These are phyloP conservation scores for Lepilemur ruficaudatus DNA, from an alignment of 2,797 vertebrate genomes.

Conservation along the genomic window DNA sequence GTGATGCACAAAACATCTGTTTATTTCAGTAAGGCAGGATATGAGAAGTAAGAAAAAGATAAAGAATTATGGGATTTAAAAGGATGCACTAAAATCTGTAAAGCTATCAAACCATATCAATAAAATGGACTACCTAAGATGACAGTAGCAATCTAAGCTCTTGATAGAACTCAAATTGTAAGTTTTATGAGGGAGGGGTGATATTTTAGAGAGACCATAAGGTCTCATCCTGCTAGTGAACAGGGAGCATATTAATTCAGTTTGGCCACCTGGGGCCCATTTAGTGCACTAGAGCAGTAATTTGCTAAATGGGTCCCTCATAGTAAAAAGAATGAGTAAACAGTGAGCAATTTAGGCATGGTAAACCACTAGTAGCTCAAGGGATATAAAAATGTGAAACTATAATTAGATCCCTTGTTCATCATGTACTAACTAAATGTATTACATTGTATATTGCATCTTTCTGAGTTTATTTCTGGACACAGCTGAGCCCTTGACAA, in stretches of 20 bases:
- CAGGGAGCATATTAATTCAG: constrained; percentile 43
- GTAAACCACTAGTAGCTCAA: constrained; percentile 69
- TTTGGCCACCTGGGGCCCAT: constrained; percentile 64
- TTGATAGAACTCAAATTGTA: not conserved
- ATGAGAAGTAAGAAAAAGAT: not conserved
- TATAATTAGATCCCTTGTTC: constrained; percentile 72
- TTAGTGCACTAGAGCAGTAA: constrained; percentile 61
- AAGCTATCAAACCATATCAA: not conserved
- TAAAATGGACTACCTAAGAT: not conserved
- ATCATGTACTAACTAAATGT: constrained; percentile 69
- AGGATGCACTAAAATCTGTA: not conserved
- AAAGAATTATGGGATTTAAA: not conserved
- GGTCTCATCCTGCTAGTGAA: constrained; percentile 40
- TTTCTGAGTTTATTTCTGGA: constrained; percentile 68
- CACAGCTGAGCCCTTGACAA: constrained; percentile 60
- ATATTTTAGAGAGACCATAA: constrained; percentile 9
- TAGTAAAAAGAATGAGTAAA: constrained; percentile 66
- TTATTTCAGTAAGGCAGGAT: not conserved
- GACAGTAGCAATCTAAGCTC: not conserved
- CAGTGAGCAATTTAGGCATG: constrained; percentile 67
- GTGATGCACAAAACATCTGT: not conserved
- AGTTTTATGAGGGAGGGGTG: not conserved
- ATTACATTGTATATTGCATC: constrained; percentile 42
- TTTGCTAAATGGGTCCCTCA: constrained; percentile 69
- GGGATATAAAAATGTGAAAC: constrained; percentile 66